Conservation (phyloP, 2,888 invertebrate species). For the Choreutis nemorana region DNA sequence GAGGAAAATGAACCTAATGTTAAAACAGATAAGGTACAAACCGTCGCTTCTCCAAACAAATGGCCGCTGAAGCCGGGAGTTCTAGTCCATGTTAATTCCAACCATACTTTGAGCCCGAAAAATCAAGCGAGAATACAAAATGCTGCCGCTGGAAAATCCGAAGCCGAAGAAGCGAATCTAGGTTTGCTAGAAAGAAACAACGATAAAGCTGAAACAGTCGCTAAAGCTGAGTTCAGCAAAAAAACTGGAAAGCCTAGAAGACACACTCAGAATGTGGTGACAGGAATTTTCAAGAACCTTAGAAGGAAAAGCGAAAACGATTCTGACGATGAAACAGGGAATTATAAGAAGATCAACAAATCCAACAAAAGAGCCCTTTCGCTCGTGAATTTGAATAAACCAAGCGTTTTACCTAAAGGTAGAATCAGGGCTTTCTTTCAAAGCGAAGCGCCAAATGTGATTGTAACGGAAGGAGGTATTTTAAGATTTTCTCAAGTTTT, state of each 20-base stretch:
- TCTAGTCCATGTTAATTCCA: conserved; percentile 85
- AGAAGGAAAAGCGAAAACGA: conserved; percentile 40
- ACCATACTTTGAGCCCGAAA: conserved; percentile 73
- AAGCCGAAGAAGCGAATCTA: conserved; percentile 29
- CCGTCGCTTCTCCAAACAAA: conserved; percentile 66
- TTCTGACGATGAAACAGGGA: conserved; percentile 53
- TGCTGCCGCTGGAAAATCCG: conserved; percentile 13
- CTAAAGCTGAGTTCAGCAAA: conserved; percentile 37
- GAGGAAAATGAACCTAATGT: conserved; percentile 27
- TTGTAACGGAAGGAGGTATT: conserved; percentile 64
- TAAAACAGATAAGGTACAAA: conserved; percentile 31
- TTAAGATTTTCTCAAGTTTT: too few relatives aligned
- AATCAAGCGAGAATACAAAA: conserved; percentile 49
- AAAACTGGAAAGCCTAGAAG: conserved; percentile 42
- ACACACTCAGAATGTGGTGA: conserved; percentile 34
- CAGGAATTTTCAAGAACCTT: conserved; percentile 43
- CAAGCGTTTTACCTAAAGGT: conserved; percentile 39
- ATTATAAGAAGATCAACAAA: conserved; percentile 56
- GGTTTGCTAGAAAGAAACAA: conserved; percentile 49
- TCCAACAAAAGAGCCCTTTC: conserved; percentile 53
- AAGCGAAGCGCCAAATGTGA: conserved; percentile 52
- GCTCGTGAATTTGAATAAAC: conserved; percentile 40
- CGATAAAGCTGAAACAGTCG: conserved; percentile 20
- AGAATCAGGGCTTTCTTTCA: conserved; percentile 52
- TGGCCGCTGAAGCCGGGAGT: conserved; percentile 92